Evolutionary conservation across 2,888 invertebrate species (phyloP), one percentile per base, ranked within the genome.

Genomic region (Seladonia tumulorum): DNA sequence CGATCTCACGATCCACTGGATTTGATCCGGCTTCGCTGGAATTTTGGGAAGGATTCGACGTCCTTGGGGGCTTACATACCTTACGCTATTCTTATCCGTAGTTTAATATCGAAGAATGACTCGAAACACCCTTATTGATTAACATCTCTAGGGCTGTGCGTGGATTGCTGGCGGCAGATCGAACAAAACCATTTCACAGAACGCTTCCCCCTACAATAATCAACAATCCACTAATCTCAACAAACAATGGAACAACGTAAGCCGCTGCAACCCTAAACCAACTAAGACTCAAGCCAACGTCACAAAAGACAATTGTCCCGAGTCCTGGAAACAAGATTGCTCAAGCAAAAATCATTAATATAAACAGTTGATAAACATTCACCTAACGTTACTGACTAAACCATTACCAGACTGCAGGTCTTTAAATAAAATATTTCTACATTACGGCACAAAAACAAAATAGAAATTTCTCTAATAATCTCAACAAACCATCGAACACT

Each of bases 21-120:
- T 83, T 76, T 63, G 63, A 63, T 76, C 73, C 82, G n/a, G 47
- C 45, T 53, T 68, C 74, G 68, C 45, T 75, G 47, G 76, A 42
- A 18, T 70, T 68, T 25, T 39, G 18, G 35, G 39, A 68, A 49
- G n/a, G 57, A 14, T 76, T 82, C 82, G 66, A 76, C 49, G 47
- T 72, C 76, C 39, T 53, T 47, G 63, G 63, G 10, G 47, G 35
- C 60, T 72, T 68, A 79, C 60, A 74, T 72, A 81, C 18, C 75
- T 85, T 78, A 70, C 60, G 70, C 79, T 83, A 81, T 7, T 66
- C 45, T 47, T 79, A 80, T 82, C 80, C 66, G 16, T 76, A 66
- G 47, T 76, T 63, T 73, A 82, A 79, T 75, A 79, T 66, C 86
- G 73, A 88, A 82, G 60, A 79, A 87, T 82, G 83, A 87, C 42